phyloP scores from a whole-genome alignment of 2,888 invertebrate species.

The Nymphalis urticae region DNA sequence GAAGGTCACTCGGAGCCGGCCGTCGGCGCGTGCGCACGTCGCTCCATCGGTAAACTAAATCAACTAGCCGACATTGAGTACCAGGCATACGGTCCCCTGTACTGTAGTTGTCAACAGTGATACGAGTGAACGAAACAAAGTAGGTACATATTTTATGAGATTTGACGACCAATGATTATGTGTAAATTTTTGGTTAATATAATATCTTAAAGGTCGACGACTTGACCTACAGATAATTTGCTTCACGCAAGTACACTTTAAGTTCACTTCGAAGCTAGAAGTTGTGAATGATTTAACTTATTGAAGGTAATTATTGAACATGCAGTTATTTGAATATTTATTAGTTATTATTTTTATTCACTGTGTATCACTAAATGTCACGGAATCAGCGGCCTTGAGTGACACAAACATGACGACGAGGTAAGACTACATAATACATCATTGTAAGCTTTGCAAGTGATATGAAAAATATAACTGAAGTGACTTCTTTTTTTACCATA shows the following conservation, averaged over 20 bases:
- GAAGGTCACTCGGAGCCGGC: conserved; percentile 30
- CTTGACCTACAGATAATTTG: conserved; percentile 20
- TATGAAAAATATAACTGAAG: no score
- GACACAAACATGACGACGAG: conserved; percentile 32
- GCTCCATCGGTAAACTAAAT: background rate
- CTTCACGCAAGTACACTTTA: background rate
- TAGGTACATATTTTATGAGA: background rate
- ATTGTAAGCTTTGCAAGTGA: no score
- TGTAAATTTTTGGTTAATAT: background rate
- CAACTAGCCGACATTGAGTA: background rate
- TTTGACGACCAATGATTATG: background rate
- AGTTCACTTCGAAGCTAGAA: background rate
- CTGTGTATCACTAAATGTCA: conserved; percentile 31
- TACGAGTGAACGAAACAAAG: background rate
- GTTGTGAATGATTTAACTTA: background rate
- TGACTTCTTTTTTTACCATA: no score
- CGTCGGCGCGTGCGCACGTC: conserved; percentile 32
- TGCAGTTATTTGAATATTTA: conserved; percentile 15
- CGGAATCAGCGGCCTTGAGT: conserved; percentile 51
- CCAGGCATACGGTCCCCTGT: background rate
- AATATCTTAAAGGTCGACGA: conserved; percentile 13
- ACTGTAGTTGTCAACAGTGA: background rate
- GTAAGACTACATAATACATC: conserved; percentile 41
- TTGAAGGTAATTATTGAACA: conserved; percentile 8
- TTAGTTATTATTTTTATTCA: conserved; percentile 36